Conservation (phyloP, 2,888 invertebrate genomes). For the Epirrhoe tristata region DNA sequence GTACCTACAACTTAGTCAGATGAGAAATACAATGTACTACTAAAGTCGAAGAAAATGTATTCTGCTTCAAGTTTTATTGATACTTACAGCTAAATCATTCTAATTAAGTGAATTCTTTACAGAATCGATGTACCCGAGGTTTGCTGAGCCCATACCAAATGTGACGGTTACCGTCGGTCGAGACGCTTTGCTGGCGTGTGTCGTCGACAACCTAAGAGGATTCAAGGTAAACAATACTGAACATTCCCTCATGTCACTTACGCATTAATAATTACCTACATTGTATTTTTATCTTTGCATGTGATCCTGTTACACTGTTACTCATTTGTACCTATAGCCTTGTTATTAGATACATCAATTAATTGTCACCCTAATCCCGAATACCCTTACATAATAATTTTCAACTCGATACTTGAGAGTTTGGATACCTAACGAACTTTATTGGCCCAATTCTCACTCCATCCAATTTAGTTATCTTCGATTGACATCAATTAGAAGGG, state of each 20-base stretch:
- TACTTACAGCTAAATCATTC: background rate
- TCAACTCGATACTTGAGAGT: conserved; percentile 36
- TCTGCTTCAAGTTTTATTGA: background rate
- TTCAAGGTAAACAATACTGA: conserved; percentile 89
- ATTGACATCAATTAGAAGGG: conserved; percentile 49
- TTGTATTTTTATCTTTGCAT: too few species aligned
- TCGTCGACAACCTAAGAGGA: conserved; percentile 94
- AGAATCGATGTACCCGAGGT: conserved; percentile 91
- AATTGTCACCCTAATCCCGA: conserved; percentile 32
- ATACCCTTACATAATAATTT: conserved; percentile 33
- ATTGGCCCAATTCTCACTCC: conserved; percentile 48
- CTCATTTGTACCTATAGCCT: background rate
- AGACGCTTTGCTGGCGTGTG: conserved; percentile 94
- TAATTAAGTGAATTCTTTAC: conserved; percentile 59
- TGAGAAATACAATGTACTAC: too few species aligned
- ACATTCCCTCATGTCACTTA: background rate
- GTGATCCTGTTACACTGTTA: background rate
- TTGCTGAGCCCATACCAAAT: conserved; percentile 95
- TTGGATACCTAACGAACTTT: conserved; percentile 42
- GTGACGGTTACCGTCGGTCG: conserved; percentile 95
- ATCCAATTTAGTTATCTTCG: conserved; percentile 50
- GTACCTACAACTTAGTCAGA: too few species aligned
- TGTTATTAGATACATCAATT: conserved; percentile 10
- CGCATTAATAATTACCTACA: background rate
- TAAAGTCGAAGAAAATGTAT: too few species aligned